Base-by-base conservation (phyloP, 2,888 invertebrate species). In the Pocota personata region DNA sequence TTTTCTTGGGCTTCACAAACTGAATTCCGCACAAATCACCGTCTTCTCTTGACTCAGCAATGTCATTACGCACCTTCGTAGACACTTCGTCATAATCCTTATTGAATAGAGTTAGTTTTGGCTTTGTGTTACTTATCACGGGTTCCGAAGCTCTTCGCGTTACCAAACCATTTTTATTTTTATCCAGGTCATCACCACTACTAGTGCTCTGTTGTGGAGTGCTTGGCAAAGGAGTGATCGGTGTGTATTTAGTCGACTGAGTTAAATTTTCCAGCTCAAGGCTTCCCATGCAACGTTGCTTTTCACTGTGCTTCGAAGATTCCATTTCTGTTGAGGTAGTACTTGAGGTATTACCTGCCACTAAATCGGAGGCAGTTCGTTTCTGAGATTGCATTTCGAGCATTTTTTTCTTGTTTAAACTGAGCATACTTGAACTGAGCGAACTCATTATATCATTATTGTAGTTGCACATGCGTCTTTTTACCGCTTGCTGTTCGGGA, bases 381-480 rank as follows among this genome's bases (percentile, higher is more conserved):
- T 66, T 84, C 7, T 64, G 84, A n/a, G 64, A 64, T 16, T 75
- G 71, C 3, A 72, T 72, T 52, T 77, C 52, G 6, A 76, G 24
- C 14, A 89, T 67, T 77, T 90, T 91, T 0, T 89, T 89, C 72
- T 91, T 91, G 79, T 89, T 90, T 4, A 82, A 86, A 27, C 89
- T 89, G 7, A 88, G 37, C 5, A 88, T 88, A 73, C 92, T 92
- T 0, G 92, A 92, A 69, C 92, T 92, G 0, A 92, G 88, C 0
- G 92, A 92, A 62, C 92, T 92, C 24, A 89, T 88, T 50, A 92
- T 92, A 69, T 92, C 92, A 78, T 92, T 92, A 71, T 90, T 92
- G 46, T 89, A 90, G 83, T 88, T 91, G 75, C 89, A 91, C 35
- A 90, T 88, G 0, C 92, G 90, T 27, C 91, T 91, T 55, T 91